These are phyloP conservation scores for Brachyrhaphis roseni DNA, from an alignment of 2,797 vertebrate genomes.

Conservation along the genomic window DNA sequence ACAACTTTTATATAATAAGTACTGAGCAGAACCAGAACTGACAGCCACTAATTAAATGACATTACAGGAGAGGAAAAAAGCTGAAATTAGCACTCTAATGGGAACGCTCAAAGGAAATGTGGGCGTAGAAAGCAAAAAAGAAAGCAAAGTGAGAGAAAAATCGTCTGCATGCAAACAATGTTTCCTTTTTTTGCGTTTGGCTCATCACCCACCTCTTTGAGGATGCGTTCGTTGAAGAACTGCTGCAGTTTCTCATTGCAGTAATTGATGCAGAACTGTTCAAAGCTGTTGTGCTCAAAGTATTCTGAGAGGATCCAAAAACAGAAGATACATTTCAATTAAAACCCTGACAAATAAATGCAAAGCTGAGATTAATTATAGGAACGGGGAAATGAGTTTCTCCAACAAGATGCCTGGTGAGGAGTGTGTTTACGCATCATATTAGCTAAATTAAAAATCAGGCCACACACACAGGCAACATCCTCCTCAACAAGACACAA, in stretches of 20 bases:
- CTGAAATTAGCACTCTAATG: constrained; percentile 73
- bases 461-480: constrained; percentile 16
- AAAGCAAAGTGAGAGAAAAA: constrained; percentile 26
- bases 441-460: constrained; percentile 25
- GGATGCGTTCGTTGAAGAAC: constrained; percentile 99
- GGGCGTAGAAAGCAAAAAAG: constrained; percentile 22
- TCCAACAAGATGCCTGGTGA: constrained; percentile 30
- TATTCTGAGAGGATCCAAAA: constrained; percentile 85
- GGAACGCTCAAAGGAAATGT: constrained; percentile 36
- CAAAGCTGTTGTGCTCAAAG: constrained; percentile 99
- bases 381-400: constrained; percentile 40
- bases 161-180: constrained; percentile 17
- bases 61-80: constrained; percentile 63
- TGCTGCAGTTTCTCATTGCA: constrained; percentile 99
- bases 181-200: constrained; percentile 31
- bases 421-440: constrained; percentile 27
- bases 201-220: constrained; percentile 91
- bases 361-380: constrained; percentile 49
- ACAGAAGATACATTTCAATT: constrained; percentile 39
- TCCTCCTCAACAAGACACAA: constrained; percentile 23
- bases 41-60: constrained; percentile 54
- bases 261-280: constrained; percentile 99
- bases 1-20: constrained; percentile 39
- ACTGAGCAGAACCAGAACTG: constrained; percentile 31
- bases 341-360: constrained; percentile 43